phyloP scores from a whole-genome alignment of 2,113 vertebrate genomes.

The Corythoichthys haematopterus region DNA sequence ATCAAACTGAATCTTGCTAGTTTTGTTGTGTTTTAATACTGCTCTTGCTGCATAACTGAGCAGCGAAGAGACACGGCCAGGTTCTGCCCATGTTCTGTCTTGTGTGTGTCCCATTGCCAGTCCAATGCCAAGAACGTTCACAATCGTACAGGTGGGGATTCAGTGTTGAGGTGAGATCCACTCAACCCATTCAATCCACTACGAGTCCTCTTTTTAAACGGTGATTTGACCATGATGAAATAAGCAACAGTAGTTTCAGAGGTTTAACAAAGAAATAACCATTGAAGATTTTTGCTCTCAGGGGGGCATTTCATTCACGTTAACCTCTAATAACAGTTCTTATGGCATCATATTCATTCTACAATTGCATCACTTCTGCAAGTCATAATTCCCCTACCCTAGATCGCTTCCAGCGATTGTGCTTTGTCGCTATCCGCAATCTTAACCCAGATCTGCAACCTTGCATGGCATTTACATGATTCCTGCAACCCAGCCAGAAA shows the following conservation, averaged over 20 bases:
- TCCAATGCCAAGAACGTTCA: slow-evolving; percentile 39
- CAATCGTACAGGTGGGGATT: slow-evolving; percentile 43
- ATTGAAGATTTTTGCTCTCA: not conserved
- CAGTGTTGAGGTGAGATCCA: slow-evolving; percentile 42
- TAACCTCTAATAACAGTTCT: not conserved
- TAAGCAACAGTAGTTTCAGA: not conserved
- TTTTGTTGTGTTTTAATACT: too few relatives aligned
- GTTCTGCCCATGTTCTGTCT: slow-evolving; percentile 16
- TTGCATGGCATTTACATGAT: slow-evolving; percentile 49
- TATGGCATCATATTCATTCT: not conserved
- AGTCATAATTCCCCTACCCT: not conserved
- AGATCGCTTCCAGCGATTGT: not conserved
- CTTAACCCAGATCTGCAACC: slow-evolving; percentile 19
- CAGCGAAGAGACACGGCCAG: slow-evolving; percentile 28
- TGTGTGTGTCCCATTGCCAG: slow-evolving; percentile 35
- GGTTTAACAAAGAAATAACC: not conserved
- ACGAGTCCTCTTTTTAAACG: not conserved
- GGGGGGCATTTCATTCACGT: not conserved
- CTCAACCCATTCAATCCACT: slow-evolving; percentile 4
- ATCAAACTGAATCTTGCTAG: too few relatives aligned
- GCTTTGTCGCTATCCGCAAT: not conserved
- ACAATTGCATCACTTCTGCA: not conserved
- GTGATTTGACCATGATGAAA: not conserved
- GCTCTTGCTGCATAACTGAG: too few relatives aligned
- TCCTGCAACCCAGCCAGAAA: slow-evolving; percentile 54